Evolutionary conservation across 2,888 invertebrate species (phyloP).

Genomic region (Aphrophora alni): DNA sequence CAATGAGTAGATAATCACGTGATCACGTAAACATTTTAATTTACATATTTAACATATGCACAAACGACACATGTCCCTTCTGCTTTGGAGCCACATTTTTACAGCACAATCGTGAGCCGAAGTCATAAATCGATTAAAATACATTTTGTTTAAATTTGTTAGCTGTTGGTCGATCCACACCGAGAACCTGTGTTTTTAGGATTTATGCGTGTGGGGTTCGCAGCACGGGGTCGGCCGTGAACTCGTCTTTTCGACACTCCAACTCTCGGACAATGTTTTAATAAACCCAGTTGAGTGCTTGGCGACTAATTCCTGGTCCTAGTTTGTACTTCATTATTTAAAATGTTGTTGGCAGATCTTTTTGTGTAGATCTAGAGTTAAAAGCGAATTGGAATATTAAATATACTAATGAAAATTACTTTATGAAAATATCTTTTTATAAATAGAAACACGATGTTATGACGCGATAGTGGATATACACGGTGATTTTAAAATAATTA

Average conservation of each 20-base stretch:
- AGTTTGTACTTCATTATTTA: neutral
- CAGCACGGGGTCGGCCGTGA: neutral
- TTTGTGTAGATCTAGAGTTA: neutral
- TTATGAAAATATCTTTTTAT: too few species aligned
- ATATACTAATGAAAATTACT: too few species aligned
- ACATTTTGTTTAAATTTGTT: neutral
- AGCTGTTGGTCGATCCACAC: neutral
- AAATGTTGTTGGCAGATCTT: neutral
- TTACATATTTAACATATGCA: neutral
- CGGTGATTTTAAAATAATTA: too few species aligned
- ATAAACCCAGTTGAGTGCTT: neutral
- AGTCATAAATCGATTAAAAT: neutral
- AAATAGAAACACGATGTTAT: too few species aligned
- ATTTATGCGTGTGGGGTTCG: neutral
- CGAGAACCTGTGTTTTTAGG: slow-evolving; percentile 2
- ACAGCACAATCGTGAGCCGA: neutral
- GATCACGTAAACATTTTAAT: too few species aligned
- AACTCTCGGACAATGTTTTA: neutral
- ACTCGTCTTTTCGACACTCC: neutral
- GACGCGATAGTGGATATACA: too few species aligned
- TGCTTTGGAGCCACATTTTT: neutral
- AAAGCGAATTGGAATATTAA: too few species aligned
- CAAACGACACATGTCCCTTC: neutral
- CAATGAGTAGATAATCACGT: too few species aligned
- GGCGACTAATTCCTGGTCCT: neutral